These are phyloP conservation scores for Galeopsomyia nigrocyanea DNA, from an alignment of 2,888 invertebrate species.

Conservation along the genomic window DNA sequence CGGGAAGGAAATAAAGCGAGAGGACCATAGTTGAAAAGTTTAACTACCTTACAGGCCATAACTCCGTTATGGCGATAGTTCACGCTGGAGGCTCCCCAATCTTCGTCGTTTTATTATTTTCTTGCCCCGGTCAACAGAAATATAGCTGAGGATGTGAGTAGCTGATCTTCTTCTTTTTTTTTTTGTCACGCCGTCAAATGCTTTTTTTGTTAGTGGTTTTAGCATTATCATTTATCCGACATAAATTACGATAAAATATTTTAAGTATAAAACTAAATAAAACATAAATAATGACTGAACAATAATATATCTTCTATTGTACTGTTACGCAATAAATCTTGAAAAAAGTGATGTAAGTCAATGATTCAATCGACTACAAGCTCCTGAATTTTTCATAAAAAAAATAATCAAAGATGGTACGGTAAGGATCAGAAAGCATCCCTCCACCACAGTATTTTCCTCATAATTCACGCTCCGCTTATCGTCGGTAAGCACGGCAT, in stretches of 20 bases:
- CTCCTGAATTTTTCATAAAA: conserved; percentile 18
- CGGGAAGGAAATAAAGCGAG: conserved; percentile 37
- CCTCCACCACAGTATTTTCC: conserved; percentile 24
- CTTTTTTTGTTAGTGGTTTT: too few relatives aligned
- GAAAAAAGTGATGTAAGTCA: neutral
- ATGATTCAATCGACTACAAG: conserved; percentile 4
- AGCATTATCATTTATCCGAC: too few relatives aligned
- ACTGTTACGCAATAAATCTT: too few relatives aligned
- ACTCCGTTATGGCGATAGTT: conserved; percentile 63
- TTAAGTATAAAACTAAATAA: too few relatives aligned
- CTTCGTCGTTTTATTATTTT: conserved; percentile 62
- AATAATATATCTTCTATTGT: too few relatives aligned
- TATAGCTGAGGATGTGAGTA: conserved; percentile 61
- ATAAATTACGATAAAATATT: too few relatives aligned
- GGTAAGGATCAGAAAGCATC: conserved; percentile 19
- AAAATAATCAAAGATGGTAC: conserved; percentile 9
- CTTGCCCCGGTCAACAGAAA: conserved; percentile 61
- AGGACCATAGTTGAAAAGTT: conserved; percentile 60
- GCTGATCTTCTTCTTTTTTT: too few relatives aligned
- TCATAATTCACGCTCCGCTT: conserved; percentile 41
- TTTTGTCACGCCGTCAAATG: too few relatives aligned
- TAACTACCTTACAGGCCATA: conserved; percentile 66
- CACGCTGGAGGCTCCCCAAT: conserved; percentile 46
- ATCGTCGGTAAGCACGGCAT: conserved; percentile 33
- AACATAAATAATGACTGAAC: too few relatives aligned